Percentiles rank a stretch among this genome's conserved stretches.
Conservation (phyloP, 2,113 vertebrate genomes). For the Mus musculus region DNA sequence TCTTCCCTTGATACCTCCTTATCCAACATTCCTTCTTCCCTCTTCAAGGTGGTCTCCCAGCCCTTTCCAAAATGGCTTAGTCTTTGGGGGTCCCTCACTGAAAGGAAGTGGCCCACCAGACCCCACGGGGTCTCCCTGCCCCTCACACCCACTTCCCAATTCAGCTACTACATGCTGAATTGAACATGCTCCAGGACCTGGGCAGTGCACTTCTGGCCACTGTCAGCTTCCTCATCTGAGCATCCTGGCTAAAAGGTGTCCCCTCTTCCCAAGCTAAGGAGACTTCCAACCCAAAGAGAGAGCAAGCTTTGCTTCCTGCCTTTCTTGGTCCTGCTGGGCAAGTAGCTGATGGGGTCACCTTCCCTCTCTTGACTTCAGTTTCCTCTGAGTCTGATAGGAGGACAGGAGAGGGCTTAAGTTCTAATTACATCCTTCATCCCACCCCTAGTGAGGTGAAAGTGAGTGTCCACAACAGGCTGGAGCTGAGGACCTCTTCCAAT, state of each 20-base stretch:
- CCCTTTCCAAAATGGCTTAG: neutral
- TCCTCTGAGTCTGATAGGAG: neutral
- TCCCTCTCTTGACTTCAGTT: neutral
- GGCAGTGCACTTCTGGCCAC: neutral
- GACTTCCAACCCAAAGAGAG: neutral
- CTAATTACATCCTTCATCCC: neutral
- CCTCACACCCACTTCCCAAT: neutral
- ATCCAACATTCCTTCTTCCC: too few species aligned
- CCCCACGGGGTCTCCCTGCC: neutral
- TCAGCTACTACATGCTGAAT: neutral
- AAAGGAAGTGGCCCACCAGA: neutral
- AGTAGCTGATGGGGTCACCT: neutral
- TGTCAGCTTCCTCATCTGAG: neutral
- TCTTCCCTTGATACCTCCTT: neutral
- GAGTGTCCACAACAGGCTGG: constrained; percentile 86
- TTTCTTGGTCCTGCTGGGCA: neutral
- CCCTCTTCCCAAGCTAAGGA: neutral
- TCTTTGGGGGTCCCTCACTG: neutral
- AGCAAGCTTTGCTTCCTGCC: neutral
- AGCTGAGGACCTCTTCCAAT: constrained; percentile 89
- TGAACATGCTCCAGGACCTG: neutral
- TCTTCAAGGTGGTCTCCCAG: neutral
- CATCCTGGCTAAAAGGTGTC: neutral
- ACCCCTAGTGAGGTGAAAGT: constrained; percentile 89
- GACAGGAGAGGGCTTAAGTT: neutral